These are phyloP conservation scores for Synanceia verrucosa DNA, from an alignment of 2,797 vertebrate genomes.

Conservation along the genomic window DNA sequence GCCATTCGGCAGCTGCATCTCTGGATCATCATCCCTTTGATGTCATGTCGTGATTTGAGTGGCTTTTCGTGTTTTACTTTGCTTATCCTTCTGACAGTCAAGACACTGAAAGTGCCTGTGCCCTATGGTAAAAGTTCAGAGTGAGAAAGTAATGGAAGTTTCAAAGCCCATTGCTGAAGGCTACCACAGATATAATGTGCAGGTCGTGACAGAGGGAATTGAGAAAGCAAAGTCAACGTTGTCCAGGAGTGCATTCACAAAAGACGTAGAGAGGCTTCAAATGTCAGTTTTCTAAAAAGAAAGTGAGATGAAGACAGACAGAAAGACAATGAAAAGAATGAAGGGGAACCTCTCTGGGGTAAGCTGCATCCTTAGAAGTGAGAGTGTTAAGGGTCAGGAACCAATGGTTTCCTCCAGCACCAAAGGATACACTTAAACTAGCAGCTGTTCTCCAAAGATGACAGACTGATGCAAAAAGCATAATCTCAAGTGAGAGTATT, in stretches of 20 bases:
- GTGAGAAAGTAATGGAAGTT: slow-evolving; percentile 51
- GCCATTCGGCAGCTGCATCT: slow-evolving; percentile 29
- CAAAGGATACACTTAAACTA: slow-evolving; percentile 14
- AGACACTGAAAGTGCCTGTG: slow-evolving; percentile 37
- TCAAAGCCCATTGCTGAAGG: slow-evolving; percentile 13
- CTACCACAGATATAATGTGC: slow-evolving; percentile 5
- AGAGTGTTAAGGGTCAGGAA: slow-evolving; percentile 18
- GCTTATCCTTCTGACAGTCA: slow-evolving; percentile 32
- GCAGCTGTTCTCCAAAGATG: slow-evolving; percentile 33
- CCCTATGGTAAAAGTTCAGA: slow-evolving; percentile 32
- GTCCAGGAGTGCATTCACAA: slow-evolving; percentile 17
- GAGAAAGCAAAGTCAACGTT: slow-evolving; percentile 28
- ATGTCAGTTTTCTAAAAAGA: slow-evolving; percentile 29
- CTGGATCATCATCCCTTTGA: slow-evolving; percentile 51
- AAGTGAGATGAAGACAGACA: slow-evolving; percentile 28
- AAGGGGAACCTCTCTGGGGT: slow-evolving; percentile 14
- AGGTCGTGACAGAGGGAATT: slow-evolving; percentile 33
- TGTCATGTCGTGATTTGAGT: slow-evolving; percentile 50
- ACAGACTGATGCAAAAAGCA: slow-evolving; percentile 32
- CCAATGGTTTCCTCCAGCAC: slow-evolving; percentile 19
- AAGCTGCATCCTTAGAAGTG: slow-evolving; percentile 25
- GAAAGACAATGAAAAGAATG: slow-evolving; percentile 6
- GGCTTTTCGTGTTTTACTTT: slow-evolving; percentile 55
- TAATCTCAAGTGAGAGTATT: slow-evolving; percentile 27
- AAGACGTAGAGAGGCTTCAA: slow-evolving; percentile 31